Evolutionary conservation across 2,113 vertebrate species (phyloP).

Genomic region (Eurystomus gularis): DNA sequence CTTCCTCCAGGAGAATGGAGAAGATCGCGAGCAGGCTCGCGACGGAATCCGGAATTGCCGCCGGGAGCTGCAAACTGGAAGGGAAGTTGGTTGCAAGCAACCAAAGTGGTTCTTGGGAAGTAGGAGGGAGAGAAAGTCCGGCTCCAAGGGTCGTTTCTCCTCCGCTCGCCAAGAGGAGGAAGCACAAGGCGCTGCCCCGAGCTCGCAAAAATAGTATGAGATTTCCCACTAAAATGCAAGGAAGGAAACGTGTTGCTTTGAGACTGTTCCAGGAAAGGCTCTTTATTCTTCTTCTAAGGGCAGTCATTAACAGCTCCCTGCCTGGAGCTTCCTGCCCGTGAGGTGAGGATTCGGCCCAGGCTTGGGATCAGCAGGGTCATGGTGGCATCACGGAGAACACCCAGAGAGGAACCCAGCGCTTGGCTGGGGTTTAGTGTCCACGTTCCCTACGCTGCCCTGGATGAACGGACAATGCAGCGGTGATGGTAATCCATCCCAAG

Average conservation of each 20-base stretch:
- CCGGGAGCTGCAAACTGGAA: not conserved
- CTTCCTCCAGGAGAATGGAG: not conserved
- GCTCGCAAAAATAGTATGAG: not conserved
- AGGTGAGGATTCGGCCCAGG: rapidly evolving
- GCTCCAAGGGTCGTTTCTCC: not conserved
- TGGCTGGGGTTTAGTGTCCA: rapidly evolving
- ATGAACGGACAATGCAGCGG: rapidly evolving
- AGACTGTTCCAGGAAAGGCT: slow-evolving; percentile 32
- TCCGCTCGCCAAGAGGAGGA: not conserved
- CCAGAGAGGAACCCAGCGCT: not conserved
- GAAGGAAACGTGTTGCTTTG: slow-evolving; percentile 46
- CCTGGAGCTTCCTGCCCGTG: not conserved
- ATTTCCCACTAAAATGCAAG: slow-evolving; percentile 27
- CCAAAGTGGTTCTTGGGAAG: not conserved
- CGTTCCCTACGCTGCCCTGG: not conserved
- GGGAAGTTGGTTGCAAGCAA: not conserved
- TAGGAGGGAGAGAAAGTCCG: not conserved
- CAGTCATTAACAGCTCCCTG: not conserved
- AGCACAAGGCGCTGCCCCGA: not conserved
- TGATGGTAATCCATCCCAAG: rapidly evolving
- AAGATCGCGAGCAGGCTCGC: too few relatives aligned
- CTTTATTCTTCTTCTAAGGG: not conserved
- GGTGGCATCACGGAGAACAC: not conserved
- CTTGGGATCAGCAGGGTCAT: not conserved
- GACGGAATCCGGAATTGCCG: not conserved